A percentile compares a stretch with the other conserved stretches of the same genome.
Conservation (phyloP, 2,888 invertebrate genomes). For the Phalera bucephala region DNA sequence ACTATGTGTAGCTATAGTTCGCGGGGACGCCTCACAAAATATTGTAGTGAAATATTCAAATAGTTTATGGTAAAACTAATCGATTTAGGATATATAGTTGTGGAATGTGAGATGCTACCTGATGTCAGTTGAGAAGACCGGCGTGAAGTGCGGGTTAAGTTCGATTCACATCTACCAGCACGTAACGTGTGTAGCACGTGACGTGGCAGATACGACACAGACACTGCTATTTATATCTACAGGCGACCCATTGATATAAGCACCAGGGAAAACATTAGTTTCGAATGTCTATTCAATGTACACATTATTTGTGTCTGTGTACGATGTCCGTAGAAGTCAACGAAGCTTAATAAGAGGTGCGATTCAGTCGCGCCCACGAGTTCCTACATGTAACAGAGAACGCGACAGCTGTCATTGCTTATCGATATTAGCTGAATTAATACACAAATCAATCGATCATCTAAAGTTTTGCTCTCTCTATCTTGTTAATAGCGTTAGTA, state of each 20-base stretch:
- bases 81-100: conserved; percentile 15
- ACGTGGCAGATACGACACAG: too few relatives aligned
- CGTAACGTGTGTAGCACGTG: too few relatives aligned
- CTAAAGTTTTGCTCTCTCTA: conserved; percentile 74
- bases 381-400: conserved; percentile 59
- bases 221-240: too few relatives aligned
- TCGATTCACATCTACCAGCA: too few relatives aligned
- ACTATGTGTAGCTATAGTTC: conserved; percentile 1
- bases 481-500: conserved; percentile 78
- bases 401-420: conserved; percentile 52
- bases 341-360: too few relatives aligned
- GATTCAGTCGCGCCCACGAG: too few relatives aligned
- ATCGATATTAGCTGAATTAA: conserved; percentile 51
- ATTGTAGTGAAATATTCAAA: conserved; percentile 2
- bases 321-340: too few relatives aligned
- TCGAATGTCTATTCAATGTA: too few relatives aligned
- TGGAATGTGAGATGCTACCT: conserved; percentile 16
- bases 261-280: too few relatives aligned
- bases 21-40: conserved; percentile 4
- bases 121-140: conserved; percentile 2
- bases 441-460: conserved; percentile 54
- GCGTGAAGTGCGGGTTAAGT: too few relatives aligned
- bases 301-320: too few relatives aligned
- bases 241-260: too few relatives aligned
- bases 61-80: conserved; percentile 5